A percentile compares a stretch with the other conserved stretches of the same genome.
phyloP scores from a whole-genome alignment of 2,113 vertebrate genomes.

The Xiphophorus couchianus region DNA sequence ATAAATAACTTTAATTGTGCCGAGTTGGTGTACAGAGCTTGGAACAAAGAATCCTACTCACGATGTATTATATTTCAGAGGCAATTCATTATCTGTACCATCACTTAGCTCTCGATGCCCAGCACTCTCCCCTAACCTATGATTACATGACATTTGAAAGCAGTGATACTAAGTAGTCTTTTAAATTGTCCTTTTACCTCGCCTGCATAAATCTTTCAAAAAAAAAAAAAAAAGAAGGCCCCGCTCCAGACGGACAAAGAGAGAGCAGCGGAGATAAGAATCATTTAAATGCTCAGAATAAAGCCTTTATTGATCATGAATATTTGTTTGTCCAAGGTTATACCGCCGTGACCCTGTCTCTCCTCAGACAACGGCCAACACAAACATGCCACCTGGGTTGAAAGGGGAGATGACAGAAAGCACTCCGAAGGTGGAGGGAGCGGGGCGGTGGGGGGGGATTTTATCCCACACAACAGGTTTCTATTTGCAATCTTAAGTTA shows the following conservation, averaged over 20 bases:
- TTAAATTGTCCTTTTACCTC: slow-evolving; percentile 74
- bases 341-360: slow-evolving; percentile 76
- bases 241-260: slow-evolving; percentile 47
- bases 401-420: slow-evolving; percentile 66
- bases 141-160: slow-evolving; percentile 80
- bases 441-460: neutral
- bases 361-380: slow-evolving; percentile 66
- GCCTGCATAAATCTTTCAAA: slow-evolving; percentile 73
- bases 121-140: slow-evolving; percentile 69
- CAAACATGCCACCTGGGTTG: slow-evolving; percentile 70
- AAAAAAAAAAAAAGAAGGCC: slow-evolving; percentile 18
- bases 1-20: slow-evolving; percentile 86
- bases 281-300: slow-evolving; percentile 79
- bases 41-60: slow-evolving; percentile 76
- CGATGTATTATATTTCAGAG: slow-evolving; percentile 75
- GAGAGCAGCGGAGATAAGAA: slow-evolving; percentile 61
- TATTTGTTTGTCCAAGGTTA: slow-evolving; percentile 83
- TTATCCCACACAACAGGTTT: neutral
- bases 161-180: slow-evolving; percentile 72
- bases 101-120: slow-evolving; percentile 71
- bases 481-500: neutral
- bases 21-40: slow-evolving; percentile 76
- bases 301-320: slow-evolving; percentile 83
- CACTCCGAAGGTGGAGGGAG: slow-evolving; percentile 37
- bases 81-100: slow-evolving; percentile 78